Base-by-base conservation (phyloP, 2,888 invertebrate genomes). In the Sinelater perroti region DNA sequence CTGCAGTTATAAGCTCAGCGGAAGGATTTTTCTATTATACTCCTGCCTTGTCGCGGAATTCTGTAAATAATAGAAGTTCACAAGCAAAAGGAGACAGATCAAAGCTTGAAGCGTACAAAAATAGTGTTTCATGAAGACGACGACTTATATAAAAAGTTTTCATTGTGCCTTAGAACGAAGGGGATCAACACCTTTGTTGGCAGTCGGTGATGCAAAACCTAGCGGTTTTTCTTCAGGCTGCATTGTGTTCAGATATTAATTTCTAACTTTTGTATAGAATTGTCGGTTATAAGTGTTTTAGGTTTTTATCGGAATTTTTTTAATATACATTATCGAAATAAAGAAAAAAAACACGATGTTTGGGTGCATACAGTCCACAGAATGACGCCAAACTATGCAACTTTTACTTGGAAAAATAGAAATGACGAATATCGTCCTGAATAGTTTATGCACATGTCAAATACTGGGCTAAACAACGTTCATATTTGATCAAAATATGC, bases 181-280 rank as follows among this genome's bases (percentile, higher is more conserved):
- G 40, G 40, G 14, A 40, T 40, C 40, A 40, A 40, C 40, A 40
- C 40, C 40, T 40, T 40, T 40, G 40, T 40, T 40, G 14, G n/a
- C 21, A 24, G 24, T 40, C 40, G 26, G 21, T 40, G 13, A 24
- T 40, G 40, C 26, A 40, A 40, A 40, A 40, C 40, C 40, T 24
- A 14, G 3, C 14, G 26, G 40, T 24, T 40, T 24, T 13, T 16
- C 10, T 20, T 40, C 16, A 40, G 24, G 16, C 14, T 21, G 26
- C 14, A 40, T 40, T 24, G 26, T 10, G 14, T 14, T 13, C 2
- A 14, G 3, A 6, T 3, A n/a, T n/a, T n/a, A 28, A 28, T 2
- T 28, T 10, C 5, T 4, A 28, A n/a, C 28, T 28, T n/a, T 10
- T 28, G 28, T 28, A n/a, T 28, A 28, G 2, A 6, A 28, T 4